phyloP scores from a whole-genome alignment of 2,113 vertebrate species.

The Notiomystis cincta region DNA sequence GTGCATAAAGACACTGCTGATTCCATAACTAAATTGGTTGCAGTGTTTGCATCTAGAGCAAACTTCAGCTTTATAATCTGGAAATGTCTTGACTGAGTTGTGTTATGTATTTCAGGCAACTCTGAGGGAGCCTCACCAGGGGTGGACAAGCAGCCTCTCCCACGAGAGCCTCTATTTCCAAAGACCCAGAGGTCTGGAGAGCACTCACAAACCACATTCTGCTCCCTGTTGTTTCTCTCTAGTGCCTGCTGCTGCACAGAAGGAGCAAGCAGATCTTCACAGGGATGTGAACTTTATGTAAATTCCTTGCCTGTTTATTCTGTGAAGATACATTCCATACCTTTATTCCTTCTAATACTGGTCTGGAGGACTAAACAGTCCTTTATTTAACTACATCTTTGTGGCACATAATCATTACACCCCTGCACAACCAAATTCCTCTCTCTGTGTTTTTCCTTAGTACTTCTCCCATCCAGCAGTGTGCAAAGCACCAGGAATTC shows the following conservation, averaged over 20 bases:
- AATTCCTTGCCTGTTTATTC: not conserved
- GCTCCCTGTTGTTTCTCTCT: not conserved
- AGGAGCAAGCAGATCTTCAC: not conserved
- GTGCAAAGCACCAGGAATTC: not conserved
- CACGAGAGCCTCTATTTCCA: not conserved
- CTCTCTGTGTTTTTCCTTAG: not conserved
- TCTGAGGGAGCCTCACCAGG: not conserved
- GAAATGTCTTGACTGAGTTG: not conserved
- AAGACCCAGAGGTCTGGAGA: not conserved
- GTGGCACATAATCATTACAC: not conserved
- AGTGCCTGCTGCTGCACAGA: not conserved
- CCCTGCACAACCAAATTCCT: not conserved
- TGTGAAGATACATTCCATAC: not conserved
- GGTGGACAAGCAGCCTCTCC: not conserved
- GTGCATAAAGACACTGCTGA: not conserved
- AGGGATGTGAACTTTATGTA: not conserved
- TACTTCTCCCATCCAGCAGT: rapidly evolving
- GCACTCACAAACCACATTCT: not conserved
- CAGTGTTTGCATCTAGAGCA: not conserved
- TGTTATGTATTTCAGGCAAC: not conserved
- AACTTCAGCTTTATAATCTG: not conserved
- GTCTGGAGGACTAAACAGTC: rapidly evolving
- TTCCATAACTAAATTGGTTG: not conserved
- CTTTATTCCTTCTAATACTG: not conserved
- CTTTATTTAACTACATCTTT: not conserved